Evolutionary conservation across 2,113 vertebrate species (phyloP).

Genomic region (Protomyctophum bolini): DNA sequence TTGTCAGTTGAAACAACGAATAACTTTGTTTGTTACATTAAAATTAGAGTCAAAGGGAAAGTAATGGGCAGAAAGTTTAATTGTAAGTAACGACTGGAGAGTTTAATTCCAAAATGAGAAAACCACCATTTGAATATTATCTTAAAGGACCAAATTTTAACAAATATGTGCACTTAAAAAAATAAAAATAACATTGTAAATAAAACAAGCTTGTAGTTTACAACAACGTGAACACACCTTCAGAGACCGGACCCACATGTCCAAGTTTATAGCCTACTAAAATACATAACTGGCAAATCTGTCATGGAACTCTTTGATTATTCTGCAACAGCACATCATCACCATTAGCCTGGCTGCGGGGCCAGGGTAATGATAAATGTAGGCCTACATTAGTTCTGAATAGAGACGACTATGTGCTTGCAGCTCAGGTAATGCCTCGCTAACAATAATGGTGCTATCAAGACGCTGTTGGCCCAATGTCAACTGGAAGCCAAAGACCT

Average conservation of each 20-base stretch:
- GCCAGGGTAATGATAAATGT: no score
- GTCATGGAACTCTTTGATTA: neutral
- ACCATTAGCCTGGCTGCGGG: no score
- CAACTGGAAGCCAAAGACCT: conserved; percentile 56
- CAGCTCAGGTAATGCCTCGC: conserved; percentile 25
- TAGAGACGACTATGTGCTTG: conserved; percentile 1
- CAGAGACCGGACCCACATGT: neutral
- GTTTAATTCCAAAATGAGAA: no score
- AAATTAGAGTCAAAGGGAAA: no score
- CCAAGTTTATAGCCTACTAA: neutral
- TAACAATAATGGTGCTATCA: conserved; percentile 50
- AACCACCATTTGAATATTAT: no score
- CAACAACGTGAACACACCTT: neutral
- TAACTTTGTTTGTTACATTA: conserved; percentile 18
- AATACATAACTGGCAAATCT: neutral
- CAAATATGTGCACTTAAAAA: no score
- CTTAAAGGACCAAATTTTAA: neutral
- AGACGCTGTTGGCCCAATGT: conserved; percentile 40
- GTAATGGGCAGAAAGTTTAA: no score
- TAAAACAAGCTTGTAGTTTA: no score
- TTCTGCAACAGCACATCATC: neutral
- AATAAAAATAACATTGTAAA: no score
- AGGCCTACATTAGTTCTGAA: no score
- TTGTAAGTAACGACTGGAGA: no score
- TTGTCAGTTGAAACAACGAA: conserved; percentile 20